Evolutionary conservation across 2,888 invertebrate species (phyloP), one percentile per base, ranked within the genome.

Genomic region (Camptogramma bilineatum): DNA sequence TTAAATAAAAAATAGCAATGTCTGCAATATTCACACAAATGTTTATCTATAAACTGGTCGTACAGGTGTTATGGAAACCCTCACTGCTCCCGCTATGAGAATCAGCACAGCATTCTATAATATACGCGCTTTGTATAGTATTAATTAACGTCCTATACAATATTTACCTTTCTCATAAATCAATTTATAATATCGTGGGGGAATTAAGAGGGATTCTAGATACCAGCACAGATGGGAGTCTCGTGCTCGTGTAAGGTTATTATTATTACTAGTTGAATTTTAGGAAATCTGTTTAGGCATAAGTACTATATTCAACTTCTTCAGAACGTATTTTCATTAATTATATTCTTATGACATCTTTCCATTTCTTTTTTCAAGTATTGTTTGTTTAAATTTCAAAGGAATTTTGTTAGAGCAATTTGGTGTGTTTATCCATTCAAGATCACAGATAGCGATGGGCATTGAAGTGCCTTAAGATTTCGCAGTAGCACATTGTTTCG

Each of bases 61-160:
- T 46, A 48, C 18, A 1, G 39, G 31, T 51, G 75, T 75, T 85
- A 82, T 86, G 87, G 83, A 83, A 69, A 85, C 80, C 19, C 61
- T 62, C 63, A 69, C 65, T 68, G 69, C 75, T 79, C 71, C 73
- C 76, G 73, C 76, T 77, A 82, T 88, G 89, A 73, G 88, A 88
- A 88, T 79, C 84, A 68, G 88, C 79, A 80, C 88, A 83, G 72
- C 79, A 79, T 80, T 77, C 76, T 72, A 74, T 74, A 76, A 77
- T 79, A 73, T 75, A 64, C 72, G 69, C 70, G 75, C 77, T 76
- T 73, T 77, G 70, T 72, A 76, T 76, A 73, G 62, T 68, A 67
- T 63, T 67, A 59, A 65, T 52, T 48, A 21, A 48, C 21, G 50
- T 69, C 62, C 56, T 58, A 50, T 61, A 54, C 56, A 48, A 52